Conservation (phyloP, 2,113 vertebrate genomes). For the Rattus rattus region DNA sequence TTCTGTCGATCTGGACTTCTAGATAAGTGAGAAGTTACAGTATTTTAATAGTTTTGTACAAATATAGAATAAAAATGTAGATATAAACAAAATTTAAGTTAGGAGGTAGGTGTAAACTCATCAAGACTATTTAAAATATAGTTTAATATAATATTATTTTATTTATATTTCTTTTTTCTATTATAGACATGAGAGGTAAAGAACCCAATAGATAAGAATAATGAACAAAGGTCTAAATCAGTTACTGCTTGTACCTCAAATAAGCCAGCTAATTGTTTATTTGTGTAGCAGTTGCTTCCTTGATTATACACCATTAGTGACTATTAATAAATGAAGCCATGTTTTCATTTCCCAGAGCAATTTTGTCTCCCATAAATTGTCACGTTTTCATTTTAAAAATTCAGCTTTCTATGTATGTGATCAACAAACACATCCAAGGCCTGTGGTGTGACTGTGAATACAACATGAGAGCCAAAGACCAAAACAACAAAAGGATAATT, state of each 20-base stretch:
- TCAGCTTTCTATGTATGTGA: conserved; percentile 19
- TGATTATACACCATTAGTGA: conserved; percentile 59
- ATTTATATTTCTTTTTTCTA: conserved; percentile 32
- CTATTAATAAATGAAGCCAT: conserved; percentile 64
- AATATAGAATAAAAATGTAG: conserved; percentile 50
- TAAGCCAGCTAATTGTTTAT: conserved; percentile 70
- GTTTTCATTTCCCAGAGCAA: conserved; percentile 64
- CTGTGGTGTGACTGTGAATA: not conserved
- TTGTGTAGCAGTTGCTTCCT: conserved; percentile 46
- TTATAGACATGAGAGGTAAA: conserved; percentile 45
- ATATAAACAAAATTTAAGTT: conserved; percentile 66
- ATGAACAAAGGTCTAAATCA: conserved; percentile 56
- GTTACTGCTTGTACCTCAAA: conserved; percentile 56
- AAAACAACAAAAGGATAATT: conserved; percentile 26
- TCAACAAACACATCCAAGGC: conserved; percentile 15
- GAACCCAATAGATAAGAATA: conserved; percentile 25
- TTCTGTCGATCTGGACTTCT: conserved; percentile 52
- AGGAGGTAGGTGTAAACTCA: conserved; percentile 54
- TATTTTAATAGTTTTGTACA: conserved; percentile 51
- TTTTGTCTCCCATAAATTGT: conserved; percentile 62
- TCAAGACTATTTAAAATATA: conserved; percentile 51
- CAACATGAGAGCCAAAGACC: not conserved
- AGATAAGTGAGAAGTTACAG: conserved; percentile 42
- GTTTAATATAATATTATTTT: conserved; percentile 55
- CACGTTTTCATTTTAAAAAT: conserved; percentile 40